A percentile compares a stretch with the other conserved stretches of the same genome.
phyloP scores from a whole-genome alignment of 2,888 invertebrate genomes.

The Venustoraphidia nigricollis region DNA sequence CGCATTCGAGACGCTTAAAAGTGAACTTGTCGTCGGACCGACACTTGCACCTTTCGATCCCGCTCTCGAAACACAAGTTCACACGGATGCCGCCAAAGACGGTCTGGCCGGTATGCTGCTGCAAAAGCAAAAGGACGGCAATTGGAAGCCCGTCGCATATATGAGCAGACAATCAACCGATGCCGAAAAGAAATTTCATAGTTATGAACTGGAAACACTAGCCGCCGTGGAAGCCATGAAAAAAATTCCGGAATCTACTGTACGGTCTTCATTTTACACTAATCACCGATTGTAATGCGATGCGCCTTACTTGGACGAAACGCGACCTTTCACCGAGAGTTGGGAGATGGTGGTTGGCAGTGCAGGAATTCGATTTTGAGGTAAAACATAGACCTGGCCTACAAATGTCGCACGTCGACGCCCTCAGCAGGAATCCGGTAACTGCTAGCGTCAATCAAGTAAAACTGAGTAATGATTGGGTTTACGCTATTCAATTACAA shows the following conservation, averaged over 20 bases:
- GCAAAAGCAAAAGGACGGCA: slow-evolving; percentile 5
- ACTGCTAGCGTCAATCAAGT: not conserved
- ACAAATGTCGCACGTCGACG: slow-evolving; percentile 10
- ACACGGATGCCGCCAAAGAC: slow-evolving; percentile 4
- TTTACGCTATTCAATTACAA: slow-evolving; percentile 4
- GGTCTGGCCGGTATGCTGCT: slow-evolving; percentile 2
- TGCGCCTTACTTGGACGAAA: slow-evolving; percentile 8
- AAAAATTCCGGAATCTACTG: slow-evolving; percentile 1
- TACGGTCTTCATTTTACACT: slow-evolving; percentile 3
- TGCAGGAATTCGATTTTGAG: not conserved
- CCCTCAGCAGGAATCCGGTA: slow-evolving; percentile 15
- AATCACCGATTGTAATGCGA: slow-evolving; percentile 14
- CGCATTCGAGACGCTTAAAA: slow-evolving; percentile 3
- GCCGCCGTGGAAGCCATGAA: not conserved
- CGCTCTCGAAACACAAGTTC: not conserved
- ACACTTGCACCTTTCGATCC: slow-evolving; percentile 4
- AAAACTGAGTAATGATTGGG: slow-evolving; percentile 2
- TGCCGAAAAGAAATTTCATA: not conserved
- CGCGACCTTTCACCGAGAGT: slow-evolving; percentile 11
- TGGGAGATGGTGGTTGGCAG: slow-evolving; percentile 7
- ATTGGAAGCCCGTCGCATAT: not conserved
- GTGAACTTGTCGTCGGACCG: slow-evolving; percentile 6
- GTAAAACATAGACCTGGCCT: not conserved
- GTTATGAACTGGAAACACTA: not conserved
- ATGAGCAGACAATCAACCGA: not conserved